These are phyloP conservation scores for Aspidoscelis tigris DNA, from an alignment of 2,113 vertebrate genomes.

Conservation along the genomic window DNA sequence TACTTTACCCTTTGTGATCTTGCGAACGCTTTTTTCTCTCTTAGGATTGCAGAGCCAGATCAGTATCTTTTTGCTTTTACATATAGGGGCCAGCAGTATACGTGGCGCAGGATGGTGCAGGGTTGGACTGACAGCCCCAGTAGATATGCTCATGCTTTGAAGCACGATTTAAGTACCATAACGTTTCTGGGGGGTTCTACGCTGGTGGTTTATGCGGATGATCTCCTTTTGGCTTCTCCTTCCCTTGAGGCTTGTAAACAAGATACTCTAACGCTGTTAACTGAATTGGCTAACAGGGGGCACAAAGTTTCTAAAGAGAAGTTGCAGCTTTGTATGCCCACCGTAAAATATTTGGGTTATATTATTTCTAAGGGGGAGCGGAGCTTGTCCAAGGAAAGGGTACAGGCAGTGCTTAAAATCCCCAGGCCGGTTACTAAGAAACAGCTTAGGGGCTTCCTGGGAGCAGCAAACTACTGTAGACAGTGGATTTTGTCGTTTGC, in stretches of 20 bases:
- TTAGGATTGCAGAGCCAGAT: too few species aligned
- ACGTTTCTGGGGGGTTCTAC: background rate
- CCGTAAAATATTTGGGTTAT: background rate
- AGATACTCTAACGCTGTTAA: background rate
- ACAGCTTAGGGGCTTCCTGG: background rate
- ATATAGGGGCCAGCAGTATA: background rate
- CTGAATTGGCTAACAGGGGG: background rate
- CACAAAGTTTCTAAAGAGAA: background rate
- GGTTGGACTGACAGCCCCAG: background rate
- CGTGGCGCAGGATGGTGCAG: rapidly evolving
- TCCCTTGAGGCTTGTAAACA: background rate
- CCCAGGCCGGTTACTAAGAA: background rate
- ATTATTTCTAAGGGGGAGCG: background rate
- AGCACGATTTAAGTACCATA: background rate
- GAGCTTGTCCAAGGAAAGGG: background rate
- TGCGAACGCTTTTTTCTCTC: too few species aligned
- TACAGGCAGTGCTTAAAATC: background rate
- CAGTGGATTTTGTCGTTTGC: background rate
- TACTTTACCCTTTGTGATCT: too few species aligned
- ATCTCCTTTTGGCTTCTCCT: background rate
- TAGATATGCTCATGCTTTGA: background rate
- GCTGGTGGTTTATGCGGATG: background rate
- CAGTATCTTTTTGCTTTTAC: background rate
- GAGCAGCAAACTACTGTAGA: background rate
- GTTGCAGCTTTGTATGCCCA: background rate